Evolutionary conservation across 2,113 vertebrate genomes (phyloP).

Genomic region (Ochotona princeps): DNA sequence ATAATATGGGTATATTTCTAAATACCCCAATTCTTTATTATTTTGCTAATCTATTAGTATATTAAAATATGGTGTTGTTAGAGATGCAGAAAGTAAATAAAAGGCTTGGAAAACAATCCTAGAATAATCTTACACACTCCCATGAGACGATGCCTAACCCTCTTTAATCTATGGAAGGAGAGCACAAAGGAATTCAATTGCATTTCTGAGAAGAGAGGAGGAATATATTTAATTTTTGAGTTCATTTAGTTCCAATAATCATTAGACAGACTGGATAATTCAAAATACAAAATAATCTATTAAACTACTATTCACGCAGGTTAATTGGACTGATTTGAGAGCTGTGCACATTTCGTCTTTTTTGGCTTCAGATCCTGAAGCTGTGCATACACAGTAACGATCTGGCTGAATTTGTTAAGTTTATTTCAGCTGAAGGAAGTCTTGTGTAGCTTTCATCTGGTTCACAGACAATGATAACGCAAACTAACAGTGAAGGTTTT

Average conservation of each 20-base stretch:
- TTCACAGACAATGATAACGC: conserved; percentile 34
- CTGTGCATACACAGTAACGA: neutral
- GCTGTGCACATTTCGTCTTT: neutral
- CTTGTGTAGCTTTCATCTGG: conserved; percentile 15
- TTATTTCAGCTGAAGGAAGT: conserved; percentile 5
- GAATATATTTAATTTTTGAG: neutral
- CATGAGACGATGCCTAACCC: neutral
- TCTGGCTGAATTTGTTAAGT: conserved; percentile 32
- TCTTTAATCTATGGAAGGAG: neutral
- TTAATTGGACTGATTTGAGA: neutral
- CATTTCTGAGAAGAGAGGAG: neutral
- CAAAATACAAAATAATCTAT: conserved; percentile 23
- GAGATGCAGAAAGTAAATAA: conserved; percentile 24
- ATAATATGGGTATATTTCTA: too few relatives aligned
- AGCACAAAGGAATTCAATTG: neutral
- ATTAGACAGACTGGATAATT: conserved; percentile 18
- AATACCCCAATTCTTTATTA: neutral
- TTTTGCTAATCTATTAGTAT: neutral
- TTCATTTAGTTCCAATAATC: neutral
- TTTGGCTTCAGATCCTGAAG: neutral
- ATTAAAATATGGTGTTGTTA: conserved; percentile 10
- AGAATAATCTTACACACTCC: neutral
- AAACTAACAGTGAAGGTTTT: conserved; percentile 52
- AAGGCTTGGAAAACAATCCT: neutral
- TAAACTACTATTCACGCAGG: neutral